phyloP scores from a whole-genome alignment of 2,888 invertebrate species.

The Phortica okadai region DNA sequence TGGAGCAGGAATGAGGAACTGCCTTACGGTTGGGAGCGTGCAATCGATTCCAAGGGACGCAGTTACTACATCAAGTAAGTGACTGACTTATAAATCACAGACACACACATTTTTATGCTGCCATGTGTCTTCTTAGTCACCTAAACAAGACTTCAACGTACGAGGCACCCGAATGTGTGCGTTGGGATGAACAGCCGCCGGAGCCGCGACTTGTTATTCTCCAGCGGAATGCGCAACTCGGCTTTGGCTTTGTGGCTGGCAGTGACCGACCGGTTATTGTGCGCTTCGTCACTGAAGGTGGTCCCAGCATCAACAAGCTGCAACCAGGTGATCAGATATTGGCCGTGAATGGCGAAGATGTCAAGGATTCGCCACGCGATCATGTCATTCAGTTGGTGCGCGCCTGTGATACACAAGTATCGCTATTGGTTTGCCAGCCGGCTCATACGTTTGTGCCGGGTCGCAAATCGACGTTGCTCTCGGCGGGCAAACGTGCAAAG shows the following conservation, averaged over 20 bases:
- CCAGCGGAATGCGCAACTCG: conserved; percentile 86
- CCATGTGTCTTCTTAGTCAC: conserved; percentile 78
- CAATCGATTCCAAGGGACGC: conserved; percentile 87
- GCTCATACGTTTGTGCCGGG: conserved; percentile 80
- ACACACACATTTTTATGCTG: not conserved
- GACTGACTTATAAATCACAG: not conserved
- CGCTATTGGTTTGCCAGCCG: conserved; percentile 90
- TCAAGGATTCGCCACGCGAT: conserved; percentile 89
- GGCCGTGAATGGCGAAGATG: conserved; percentile 93
- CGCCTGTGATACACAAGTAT: conserved; percentile 86
- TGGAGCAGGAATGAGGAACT: conserved; percentile 84
- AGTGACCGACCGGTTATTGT: conserved; percentile 95
- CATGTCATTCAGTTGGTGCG: conserved; percentile 92
- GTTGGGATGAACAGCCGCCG: conserved; percentile 84
- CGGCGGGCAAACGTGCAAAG: conserved; percentile 90
- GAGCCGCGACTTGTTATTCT: conserved; percentile 87
- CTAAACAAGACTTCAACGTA: conserved; percentile 94
- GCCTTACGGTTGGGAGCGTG: conserved; percentile 95
- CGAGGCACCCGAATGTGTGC: conserved; percentile 85
- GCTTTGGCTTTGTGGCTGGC: conserved; percentile 97
- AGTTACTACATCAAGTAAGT: conserved; percentile 89
- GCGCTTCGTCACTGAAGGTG: conserved; percentile 91
- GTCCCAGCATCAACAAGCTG: conserved; percentile 93
- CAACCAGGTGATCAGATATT: conserved; percentile 94
- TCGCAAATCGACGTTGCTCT: conserved; percentile 88